These are phyloP conservation scores for Telenomus remus DNA, from an alignment of 1,140 invertebrate genomes.

Conservation along the genomic window DNA sequence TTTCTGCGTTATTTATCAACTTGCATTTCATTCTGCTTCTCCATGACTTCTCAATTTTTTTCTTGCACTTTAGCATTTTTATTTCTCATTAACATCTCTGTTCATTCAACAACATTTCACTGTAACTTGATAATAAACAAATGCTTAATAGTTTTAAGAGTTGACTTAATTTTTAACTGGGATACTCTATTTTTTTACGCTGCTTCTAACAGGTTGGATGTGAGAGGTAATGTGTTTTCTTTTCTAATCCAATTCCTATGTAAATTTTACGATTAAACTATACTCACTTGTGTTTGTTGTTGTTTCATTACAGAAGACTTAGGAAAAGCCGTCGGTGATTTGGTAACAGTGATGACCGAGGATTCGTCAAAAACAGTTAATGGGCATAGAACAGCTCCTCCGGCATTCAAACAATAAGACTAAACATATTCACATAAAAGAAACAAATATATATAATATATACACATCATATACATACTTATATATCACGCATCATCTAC, in stretches of 20 bases:
- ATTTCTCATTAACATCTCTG: not conserved
- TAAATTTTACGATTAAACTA: constrained; percentile 1
- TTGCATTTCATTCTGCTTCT: constrained; percentile 9
- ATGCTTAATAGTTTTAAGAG: not conserved
- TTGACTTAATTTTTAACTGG: too few relatives aligned
- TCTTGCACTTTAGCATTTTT: not conserved
- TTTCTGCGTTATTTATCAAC: constrained; percentile 17
- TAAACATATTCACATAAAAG: constrained; percentile 30
- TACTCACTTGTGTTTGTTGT: not conserved
- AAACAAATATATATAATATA: not conserved
- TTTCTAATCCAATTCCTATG: not conserved
- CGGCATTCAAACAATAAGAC: constrained; percentile 70
- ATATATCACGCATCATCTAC: constrained; percentile 41
- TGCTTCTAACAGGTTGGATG: constrained; percentile 68
- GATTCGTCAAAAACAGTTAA: constrained; percentile 76
- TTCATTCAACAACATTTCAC: too few relatives aligned
- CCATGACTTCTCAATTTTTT: constrained; percentile 6
- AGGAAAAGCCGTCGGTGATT: constrained; percentile 87
- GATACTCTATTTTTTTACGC: constrained; percentile 31
- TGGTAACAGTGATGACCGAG: constrained; percentile 91
- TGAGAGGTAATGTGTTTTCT: constrained; percentile 70
- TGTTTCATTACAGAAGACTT: constrained; percentile 81
- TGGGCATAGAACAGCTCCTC: constrained; percentile 69
- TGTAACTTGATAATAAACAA: too few relatives aligned
- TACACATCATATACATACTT: constrained; percentile 44